Evolutionary conservation across 2,113 vertebrate species (phyloP).

Genomic region (Apteryx owenii): DNA sequence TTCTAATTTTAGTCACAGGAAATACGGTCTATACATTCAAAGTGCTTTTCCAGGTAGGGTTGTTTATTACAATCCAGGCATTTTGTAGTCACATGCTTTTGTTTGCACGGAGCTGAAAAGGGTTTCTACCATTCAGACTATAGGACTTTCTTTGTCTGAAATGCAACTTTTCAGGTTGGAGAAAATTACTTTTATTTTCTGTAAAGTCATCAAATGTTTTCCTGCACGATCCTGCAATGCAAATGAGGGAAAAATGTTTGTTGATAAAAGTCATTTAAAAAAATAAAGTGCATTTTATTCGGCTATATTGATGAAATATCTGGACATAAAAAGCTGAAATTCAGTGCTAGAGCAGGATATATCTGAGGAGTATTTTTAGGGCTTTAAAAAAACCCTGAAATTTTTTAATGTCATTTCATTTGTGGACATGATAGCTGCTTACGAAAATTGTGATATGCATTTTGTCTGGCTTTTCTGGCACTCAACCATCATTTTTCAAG

Average conservation of each 20-base stretch:
- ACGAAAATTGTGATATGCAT: neutral
- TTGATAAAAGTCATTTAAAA: neutral
- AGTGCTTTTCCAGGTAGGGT: constrained; percentile 36
- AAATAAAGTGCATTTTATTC: neutral
- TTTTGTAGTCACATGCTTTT: neutral
- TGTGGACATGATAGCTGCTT: neutral
- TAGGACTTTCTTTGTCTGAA: neutral
- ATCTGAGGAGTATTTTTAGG: neutral
- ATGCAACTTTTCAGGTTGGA: neutral
- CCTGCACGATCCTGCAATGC: neutral
- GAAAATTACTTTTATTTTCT: neutral
- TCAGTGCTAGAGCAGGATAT: neutral
- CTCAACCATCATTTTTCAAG: neutral
- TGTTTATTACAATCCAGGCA: neutral
- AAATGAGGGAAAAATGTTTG: neutral
- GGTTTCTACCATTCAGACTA: neutral
- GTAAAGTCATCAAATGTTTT: fast-evolving
- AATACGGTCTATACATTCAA: neutral
- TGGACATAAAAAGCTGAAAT: neutral
- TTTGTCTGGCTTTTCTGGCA: neutral
- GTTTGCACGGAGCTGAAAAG: constrained; percentile 1
- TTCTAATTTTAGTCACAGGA: constrained; percentile 49
- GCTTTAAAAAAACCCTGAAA: neutral
- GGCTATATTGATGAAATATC: neutral
- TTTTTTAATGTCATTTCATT: neutral